Base-by-base conservation (phyloP, 2,888 invertebrate genomes). In the Callosobruchus maculatus region DNA sequence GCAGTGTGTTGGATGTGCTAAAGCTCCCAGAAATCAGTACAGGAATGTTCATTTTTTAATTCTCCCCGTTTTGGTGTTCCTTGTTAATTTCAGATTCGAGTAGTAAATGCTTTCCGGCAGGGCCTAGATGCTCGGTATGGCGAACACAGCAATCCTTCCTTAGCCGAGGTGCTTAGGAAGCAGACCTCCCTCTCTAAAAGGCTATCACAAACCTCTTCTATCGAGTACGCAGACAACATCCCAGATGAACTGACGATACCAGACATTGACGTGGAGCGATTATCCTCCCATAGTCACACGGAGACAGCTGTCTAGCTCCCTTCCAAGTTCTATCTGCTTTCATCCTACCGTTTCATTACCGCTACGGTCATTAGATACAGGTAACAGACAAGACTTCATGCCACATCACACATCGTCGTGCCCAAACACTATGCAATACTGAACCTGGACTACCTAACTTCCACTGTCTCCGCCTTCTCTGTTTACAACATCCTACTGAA, bases 61-160 rank as follows among this genome's bases (percentile, higher is more conserved):
- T 85, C 85, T 85, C 84, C 85, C 85, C 86, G 86, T 87, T 88
- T 87, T 87, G 86, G 86, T 88, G 86, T 87, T 87, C 87, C 85
- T 87, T 87, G 86, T 86, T 85, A 83, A 88, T 91, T 91, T 89
- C 95, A 99, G 99, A 99, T 99, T 90, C 98, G 99, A 92, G 99
- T 99, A 92, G 98, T 99, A 91, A 99, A 99, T 92, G 99, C 99
- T 91, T 99, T 99, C 93, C 98, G 99, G 90, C 97, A 98, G 93
- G 98, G 98, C 89, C 93, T 98, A 90, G 98, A 98, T 91, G 93
- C 96, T 88, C 95, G 97, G 87, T 93, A 93, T 87, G 95, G 96
- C 89, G 96, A 96, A 90, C 94, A 95, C 90, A 94, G 94, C 88
- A 95, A 94, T 91, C 94, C 95, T 88, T 95, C 96, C 89, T 92